Evolutionary conservation across 2,113 vertebrate genomes (phyloP).

Genomic region (Nesogale talazaci): DNA sequence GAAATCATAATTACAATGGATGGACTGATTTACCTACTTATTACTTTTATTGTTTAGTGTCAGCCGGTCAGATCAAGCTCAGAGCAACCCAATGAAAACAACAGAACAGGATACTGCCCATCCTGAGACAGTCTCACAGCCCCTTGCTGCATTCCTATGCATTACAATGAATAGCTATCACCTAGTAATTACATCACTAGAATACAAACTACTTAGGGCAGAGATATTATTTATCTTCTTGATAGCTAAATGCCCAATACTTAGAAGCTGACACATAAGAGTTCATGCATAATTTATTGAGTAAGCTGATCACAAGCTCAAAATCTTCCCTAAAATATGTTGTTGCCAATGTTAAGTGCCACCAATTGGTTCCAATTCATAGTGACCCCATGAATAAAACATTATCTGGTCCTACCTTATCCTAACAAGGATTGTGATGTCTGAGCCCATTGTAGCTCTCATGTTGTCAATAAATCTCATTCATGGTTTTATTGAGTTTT

Average conservation of each 20-base stretch:
- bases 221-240: background rate
- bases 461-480: no score
- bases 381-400: no score
- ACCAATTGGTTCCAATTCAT: no score
- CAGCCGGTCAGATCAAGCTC: no score
- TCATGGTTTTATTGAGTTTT: no score
- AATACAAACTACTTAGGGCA: background rate
- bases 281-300: background rate
- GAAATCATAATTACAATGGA: constrained; percentile 22
- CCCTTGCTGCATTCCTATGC: no score
- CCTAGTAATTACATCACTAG: background rate
- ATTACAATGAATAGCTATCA: background rate
- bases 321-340: background rate
- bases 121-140: no score
- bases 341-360: background rate
- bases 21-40: constrained; percentile 19
- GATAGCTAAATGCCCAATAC: background rate
- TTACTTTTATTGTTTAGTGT: background rate
- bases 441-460: no score
- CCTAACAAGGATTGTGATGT: no score
- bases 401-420: no score
- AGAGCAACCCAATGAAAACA: no score
- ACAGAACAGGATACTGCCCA: no score
- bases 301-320: background rate
- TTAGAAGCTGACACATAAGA: background rate